Percentiles rank a stretch among this genome's conserved stretches.
Conservation (phyloP, 2,888 invertebrate genomes). For the Torymus texanus region DNA sequence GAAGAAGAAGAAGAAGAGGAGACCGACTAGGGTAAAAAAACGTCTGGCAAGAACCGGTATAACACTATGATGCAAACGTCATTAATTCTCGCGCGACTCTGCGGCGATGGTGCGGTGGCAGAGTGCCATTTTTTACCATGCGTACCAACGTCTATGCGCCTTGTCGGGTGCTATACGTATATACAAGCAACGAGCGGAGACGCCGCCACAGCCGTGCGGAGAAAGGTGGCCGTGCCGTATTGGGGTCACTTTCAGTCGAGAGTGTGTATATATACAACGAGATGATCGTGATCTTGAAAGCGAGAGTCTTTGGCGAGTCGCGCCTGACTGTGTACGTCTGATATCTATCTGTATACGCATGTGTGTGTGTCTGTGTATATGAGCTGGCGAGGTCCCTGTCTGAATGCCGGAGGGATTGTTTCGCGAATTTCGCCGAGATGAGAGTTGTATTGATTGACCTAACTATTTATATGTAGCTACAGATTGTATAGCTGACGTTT, state of each 20-base stretch:
- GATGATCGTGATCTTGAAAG: slow-evolving; percentile 75
- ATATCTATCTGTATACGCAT: too few species aligned
- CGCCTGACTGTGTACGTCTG: neutral
- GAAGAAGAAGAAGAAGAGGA: neutral
- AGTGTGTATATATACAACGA: slow-evolving; percentile 56
- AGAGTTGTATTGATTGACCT: too few species aligned
- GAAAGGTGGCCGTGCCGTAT: slow-evolving; percentile 70
- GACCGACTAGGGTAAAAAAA: neutral
- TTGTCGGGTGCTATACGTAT: slow-evolving; percentile 22
- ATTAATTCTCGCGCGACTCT: slow-evolving; percentile 25
- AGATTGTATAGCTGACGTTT: neutral
- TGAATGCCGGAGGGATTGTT: neutral
- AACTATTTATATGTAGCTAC: neutral
- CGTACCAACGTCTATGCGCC: neutral
- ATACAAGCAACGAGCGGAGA: too few species aligned
- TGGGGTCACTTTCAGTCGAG: slow-evolving; percentile 72
- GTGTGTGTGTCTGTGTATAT: too few species aligned
- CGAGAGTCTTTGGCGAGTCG: slow-evolving; percentile 63
- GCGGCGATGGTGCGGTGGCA: slow-evolving; percentile 17
- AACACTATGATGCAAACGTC: slow-evolving; percentile 42
- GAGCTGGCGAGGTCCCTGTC: neutral
- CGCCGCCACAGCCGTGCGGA: slow-evolving; percentile 59
- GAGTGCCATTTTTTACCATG: slow-evolving; percentile 32
- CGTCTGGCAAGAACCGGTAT: slow-evolving; percentile 7
- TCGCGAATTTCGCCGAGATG: neutral